A percentile compares a stretch with the other conserved stretches of the same genome.
Evolutionary conservation across 2,888 invertebrate genomes (phyloP).

Genomic region (Pollenia labialis): DNA sequence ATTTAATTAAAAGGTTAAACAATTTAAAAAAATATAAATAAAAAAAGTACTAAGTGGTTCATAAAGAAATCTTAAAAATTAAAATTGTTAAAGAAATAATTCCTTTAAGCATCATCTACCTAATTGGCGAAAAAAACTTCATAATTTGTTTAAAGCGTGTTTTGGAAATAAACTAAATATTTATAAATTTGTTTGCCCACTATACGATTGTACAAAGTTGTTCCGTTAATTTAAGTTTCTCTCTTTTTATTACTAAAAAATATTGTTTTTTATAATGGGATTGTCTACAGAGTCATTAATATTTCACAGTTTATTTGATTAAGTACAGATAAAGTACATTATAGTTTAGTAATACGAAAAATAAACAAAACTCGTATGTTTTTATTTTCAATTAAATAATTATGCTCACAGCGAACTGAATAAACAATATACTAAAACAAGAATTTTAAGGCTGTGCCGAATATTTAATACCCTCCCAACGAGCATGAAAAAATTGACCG

Average conservation of each 20-base stretch:
- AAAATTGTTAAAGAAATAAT: too few relatives aligned
- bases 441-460: too few relatives aligned
- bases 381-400: constrained; percentile 38
- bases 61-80: too few relatives aligned
- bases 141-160: not conserved
- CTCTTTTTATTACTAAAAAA: not conserved
- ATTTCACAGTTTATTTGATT: constrained; percentile 42
- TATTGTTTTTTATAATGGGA: not conserved
- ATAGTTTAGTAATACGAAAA: constrained; percentile 15
- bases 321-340: constrained; percentile 51
- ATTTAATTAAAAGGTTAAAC: too few relatives aligned
- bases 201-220: not conserved
- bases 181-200: not conserved
- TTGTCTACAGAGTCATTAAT: constrained; percentile 8
- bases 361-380: constrained; percentile 24
- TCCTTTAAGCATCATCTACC: not conserved
- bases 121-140: constrained; percentile 15
- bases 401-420: constrained; percentile 19
- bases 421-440: constrained; percentile 7
- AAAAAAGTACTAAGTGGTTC: too few relatives aligned
- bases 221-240: not conserved
- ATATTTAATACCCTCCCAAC: too few relatives aligned
- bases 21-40: too few relatives aligned
- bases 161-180: constrained; percentile 13
- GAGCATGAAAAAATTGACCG: too few relatives aligned